Evolutionary conservation across 37 sponge, comb jelly and placozoan genomes (phyloP).

Genomic region (Cladorhizidae sp.): DNA sequence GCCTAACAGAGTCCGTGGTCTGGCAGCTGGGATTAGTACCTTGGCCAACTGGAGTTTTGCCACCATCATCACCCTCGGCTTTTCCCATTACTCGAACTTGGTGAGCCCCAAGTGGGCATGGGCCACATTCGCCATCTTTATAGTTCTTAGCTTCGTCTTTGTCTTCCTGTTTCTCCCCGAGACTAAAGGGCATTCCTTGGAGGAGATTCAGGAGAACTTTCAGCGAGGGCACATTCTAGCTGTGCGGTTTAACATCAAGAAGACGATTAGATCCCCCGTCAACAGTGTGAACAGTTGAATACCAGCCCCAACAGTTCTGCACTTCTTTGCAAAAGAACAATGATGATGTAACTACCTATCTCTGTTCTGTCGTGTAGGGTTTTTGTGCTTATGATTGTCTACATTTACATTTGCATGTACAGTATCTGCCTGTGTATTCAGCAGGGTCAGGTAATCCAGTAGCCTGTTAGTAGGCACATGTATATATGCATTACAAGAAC

Average conservation of each 20-base stretch:
- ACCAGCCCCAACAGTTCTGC: too few relatives aligned
- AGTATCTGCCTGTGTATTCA: too few relatives aligned
- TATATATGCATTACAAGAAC: too few relatives aligned
- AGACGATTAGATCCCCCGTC: too few relatives aligned
- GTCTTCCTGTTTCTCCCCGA: constrained; percentile 86
- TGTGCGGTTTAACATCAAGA: background rate
- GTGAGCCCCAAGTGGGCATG: constrained; percentile 47
- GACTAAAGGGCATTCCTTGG: constrained; percentile 81
- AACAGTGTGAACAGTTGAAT: too few relatives aligned
- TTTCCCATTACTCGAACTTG: background rate
- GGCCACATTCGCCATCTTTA: constrained; percentile 68
- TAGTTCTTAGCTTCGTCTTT: constrained; percentile 49
- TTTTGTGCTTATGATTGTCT: too few relatives aligned
- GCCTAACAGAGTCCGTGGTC: constrained; percentile 64
- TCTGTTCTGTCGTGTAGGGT: too few relatives aligned
- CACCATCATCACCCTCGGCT: constrained; percentile 52
- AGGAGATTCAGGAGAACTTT: constrained; percentile 81
- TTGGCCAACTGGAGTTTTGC: constrained; percentile 71
- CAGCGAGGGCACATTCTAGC: constrained; percentile 26
- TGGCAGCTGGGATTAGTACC: constrained; percentile 61
- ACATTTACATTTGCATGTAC: too few relatives aligned
- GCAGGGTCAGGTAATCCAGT: too few relatives aligned
- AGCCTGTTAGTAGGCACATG: too few relatives aligned
- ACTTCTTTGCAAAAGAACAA: too few relatives aligned
- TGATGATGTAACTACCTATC: too few relatives aligned